These are phyloP conservation scores for Seriola dumerili DNA, from an alignment of 2,113 vertebrate species.

Conservation along the genomic window DNA sequence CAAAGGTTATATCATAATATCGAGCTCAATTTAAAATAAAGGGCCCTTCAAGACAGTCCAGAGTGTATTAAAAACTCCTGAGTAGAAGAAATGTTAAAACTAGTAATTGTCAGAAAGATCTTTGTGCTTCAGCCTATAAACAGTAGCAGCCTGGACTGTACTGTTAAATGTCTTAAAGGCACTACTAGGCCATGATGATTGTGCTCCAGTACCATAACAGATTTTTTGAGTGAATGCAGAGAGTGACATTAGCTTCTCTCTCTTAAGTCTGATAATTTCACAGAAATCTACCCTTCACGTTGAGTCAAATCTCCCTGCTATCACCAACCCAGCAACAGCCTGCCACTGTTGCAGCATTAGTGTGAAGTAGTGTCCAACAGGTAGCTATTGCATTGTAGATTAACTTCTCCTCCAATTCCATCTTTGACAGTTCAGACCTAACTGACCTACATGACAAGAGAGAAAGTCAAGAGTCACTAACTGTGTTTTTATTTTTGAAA, in stretches of 20 bases:
- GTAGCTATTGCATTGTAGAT: slow-evolving; percentile 32
- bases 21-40: slow-evolving; percentile 13
- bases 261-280: neutral
- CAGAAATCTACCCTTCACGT: slow-evolving; percentile 25
- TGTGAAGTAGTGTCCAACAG: slow-evolving; percentile 38
- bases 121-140: slow-evolving; percentile 73
- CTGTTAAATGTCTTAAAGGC: slow-evolving; percentile 43
- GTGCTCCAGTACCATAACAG: slow-evolving; percentile 1
- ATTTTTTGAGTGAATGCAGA: slow-evolving; percentile 16
- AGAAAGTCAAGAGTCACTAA: slow-evolving; percentile 17
- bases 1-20: neutral
- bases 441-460: slow-evolving; percentile 1
- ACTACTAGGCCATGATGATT: neutral
- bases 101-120: neutral
- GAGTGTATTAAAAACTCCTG: slow-evolving; percentile 4
- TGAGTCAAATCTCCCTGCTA: slow-evolving; percentile 19
- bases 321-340: neutral
- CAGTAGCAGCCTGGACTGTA: slow-evolving; percentile 39
- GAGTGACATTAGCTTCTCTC: slow-evolving; percentile 13
- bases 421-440: slow-evolving; percentile 1
- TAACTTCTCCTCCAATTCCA: neutral
- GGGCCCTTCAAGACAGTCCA: neutral
- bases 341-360: slow-evolving; percentile 22
- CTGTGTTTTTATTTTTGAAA: neutral
- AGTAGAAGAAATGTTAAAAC: slow-evolving; percentile 3